These are phyloP conservation scores for Heloderma charlesbogerti DNA, from an alignment of 2,113 vertebrate genomes.

Conservation along the genomic window DNA sequence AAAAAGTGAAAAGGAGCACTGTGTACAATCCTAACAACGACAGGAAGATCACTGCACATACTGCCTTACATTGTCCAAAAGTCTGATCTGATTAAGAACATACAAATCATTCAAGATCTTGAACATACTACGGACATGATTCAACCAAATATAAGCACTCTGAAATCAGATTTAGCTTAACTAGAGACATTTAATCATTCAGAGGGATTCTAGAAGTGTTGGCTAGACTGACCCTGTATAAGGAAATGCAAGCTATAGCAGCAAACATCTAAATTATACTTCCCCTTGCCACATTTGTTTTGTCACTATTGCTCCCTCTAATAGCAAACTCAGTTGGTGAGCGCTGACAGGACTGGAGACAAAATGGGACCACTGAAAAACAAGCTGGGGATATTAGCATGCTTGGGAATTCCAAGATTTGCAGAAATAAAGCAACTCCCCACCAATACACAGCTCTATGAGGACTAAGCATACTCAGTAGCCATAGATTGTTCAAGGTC, in stretches of 20 bases:
- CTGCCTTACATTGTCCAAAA: background rate
- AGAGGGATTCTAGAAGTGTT: background rate
- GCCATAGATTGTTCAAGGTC: background rate
- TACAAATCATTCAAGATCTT: background rate
- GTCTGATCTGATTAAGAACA: background rate
- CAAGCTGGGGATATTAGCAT: background rate
- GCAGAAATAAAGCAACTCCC: background rate
- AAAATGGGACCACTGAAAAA: background rate
- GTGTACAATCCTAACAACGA: background rate
- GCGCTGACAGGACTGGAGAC: too few relatives aligned
- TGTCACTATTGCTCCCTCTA: background rate
- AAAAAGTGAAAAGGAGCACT: background rate
- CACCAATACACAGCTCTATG: too few relatives aligned
- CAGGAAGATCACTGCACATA: background rate
- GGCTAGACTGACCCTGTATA: background rate
- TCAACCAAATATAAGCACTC: background rate
- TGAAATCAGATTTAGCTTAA: background rate
- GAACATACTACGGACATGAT: background rate
- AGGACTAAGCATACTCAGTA: background rate
- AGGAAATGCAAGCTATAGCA: background rate
- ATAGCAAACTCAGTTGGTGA: too few relatives aligned
- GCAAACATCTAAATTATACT: background rate
- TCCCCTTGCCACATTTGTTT: background rate
- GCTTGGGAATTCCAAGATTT: background rate
- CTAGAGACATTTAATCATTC: background rate